phyloP scores from a whole-genome alignment of 1,140 invertebrate species.

The Hyles euphorbiae region DNA sequence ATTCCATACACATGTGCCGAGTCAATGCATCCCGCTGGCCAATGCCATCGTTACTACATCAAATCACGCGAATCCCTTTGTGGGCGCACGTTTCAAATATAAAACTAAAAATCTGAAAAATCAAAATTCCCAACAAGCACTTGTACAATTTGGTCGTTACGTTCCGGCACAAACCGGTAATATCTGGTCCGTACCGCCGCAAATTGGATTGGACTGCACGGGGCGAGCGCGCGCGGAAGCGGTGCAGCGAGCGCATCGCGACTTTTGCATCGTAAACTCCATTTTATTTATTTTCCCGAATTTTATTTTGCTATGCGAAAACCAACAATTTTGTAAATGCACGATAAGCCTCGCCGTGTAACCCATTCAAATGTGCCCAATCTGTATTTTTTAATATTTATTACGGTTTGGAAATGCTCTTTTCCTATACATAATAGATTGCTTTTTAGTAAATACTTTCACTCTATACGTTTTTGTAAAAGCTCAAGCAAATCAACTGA shows the following conservation, averaged over 20 bases:
- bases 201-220: constrained; percentile 42
- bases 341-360: neutral
- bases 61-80: neutral
- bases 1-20: no score
- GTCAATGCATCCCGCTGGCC: no score
- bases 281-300: constrained; percentile 36
- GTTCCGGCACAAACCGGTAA: constrained; percentile 33
- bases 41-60: neutral
- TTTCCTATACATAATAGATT: neutral
- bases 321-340: neutral
- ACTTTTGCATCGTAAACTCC: constrained; percentile 33
- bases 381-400: no score
- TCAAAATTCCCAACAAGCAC: constrained; percentile 16
- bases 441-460: neutral
- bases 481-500: no score
- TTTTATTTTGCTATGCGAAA: constrained; percentile 1
- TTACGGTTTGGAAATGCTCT: no score
- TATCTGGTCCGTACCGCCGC: constrained; percentile 37
- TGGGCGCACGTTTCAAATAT: neutral
- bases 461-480: neutral
- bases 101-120: constrained; percentile 2
- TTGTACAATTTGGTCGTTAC: neutral
- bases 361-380: no score
- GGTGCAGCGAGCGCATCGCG: constrained; percentile 18
- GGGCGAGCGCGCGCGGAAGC: constrained; percentile 3